These are phyloP conservation scores for Bombus polaris DNA, from an alignment of 1,140 invertebrate genomes.

Conservation along the genomic window DNA sequence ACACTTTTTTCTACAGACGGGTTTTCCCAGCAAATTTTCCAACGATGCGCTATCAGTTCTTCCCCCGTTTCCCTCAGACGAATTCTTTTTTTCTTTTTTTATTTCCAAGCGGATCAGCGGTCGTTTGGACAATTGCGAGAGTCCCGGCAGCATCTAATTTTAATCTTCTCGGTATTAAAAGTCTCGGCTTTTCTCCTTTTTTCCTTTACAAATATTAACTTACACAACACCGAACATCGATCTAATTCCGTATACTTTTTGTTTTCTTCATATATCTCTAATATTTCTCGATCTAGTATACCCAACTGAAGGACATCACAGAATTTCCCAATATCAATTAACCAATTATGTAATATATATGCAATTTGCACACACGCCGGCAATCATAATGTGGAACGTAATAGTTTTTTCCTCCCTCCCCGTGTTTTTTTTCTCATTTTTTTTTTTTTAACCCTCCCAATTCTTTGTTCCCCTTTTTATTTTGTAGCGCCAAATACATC, in stretches of 20 bases:
- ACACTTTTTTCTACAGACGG: conserved; percentile 15
- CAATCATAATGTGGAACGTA: conserved; percentile 71
- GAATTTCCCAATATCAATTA: conserved; percentile 78
- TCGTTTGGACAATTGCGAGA: conserved; percentile 46
- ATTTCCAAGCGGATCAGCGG: conserved; percentile 37
- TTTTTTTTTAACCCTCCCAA: conserved; percentile 53
- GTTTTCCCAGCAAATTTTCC: conserved; percentile 48
- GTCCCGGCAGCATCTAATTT: conserved; percentile 28
- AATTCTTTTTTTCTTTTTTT: not conserved
- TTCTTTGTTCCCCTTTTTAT: not conserved
- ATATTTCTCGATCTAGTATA: conserved; percentile 74
- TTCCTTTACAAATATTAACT: conserved; percentile 67
- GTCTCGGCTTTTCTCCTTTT: conserved; percentile 31
- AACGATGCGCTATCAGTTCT: conserved; percentile 41
- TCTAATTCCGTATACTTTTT: conserved; percentile 78
- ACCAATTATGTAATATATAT: conserved; percentile 52
- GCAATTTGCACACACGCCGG: conserved; percentile 49
- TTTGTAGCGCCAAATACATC: conserved; percentile 37
- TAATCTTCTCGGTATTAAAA: conserved; percentile 52
- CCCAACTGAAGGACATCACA: conserved; percentile 82
- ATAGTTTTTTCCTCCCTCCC: conserved; percentile 37
- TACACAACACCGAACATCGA: conserved; percentile 78
- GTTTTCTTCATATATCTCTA: conserved; percentile 59
- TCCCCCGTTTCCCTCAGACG: conserved; percentile 5
- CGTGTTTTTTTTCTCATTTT: conserved; percentile 25